Conservation (phyloP, 2,797 vertebrate genomes). For the Valencia hispanica region DNA sequence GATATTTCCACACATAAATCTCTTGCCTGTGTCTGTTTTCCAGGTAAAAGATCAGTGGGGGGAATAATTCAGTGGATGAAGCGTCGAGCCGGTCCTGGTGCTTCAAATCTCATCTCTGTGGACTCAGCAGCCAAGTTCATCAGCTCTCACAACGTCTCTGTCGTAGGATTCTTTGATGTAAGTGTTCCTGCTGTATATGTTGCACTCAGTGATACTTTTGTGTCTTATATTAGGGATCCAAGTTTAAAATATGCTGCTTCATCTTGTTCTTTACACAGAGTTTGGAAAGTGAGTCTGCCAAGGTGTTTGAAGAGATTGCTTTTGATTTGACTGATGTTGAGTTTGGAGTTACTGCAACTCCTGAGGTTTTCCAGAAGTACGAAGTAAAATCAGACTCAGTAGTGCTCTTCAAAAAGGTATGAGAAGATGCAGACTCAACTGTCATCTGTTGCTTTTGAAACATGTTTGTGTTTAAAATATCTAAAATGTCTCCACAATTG, state of each 20-base stretch:
- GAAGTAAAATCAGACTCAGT: constrained; percentile 77
- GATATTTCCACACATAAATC: too few species aligned
- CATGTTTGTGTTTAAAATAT: not conserved
- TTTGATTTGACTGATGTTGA: constrained; percentile 71
- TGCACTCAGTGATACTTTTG: not conserved
- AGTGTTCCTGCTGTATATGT: not conserved
- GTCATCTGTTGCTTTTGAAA: not conserved
- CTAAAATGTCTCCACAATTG: not conserved
- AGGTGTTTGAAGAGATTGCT: constrained; percentile 76
- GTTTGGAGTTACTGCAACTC: constrained; percentile 80
- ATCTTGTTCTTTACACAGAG: constrained; percentile 30
- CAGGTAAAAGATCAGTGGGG: constrained; percentile 79
- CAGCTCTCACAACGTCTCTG: constrained; percentile 70
- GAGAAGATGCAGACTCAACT: not conserved
- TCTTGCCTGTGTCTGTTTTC: constrained; percentile 20
- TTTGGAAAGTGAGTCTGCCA: constrained; percentile 71
- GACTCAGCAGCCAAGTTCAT: constrained; percentile 67
- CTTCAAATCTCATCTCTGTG: constrained; percentile 67
- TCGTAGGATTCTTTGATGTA: constrained; percentile 91
- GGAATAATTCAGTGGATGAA: constrained; percentile 86
- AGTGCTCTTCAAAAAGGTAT: constrained; percentile 91
- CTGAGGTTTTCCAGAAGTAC: constrained; percentile 84
- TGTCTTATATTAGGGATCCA: not conserved
- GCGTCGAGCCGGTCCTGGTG: constrained; percentile 74
- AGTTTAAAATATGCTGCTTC: not conserved